Evolutionary conservation across 2,113 vertebrate genomes (phyloP), one percentile per base, ranked within the genome.

Genomic region (Dromaius novaehollandiae): DNA sequence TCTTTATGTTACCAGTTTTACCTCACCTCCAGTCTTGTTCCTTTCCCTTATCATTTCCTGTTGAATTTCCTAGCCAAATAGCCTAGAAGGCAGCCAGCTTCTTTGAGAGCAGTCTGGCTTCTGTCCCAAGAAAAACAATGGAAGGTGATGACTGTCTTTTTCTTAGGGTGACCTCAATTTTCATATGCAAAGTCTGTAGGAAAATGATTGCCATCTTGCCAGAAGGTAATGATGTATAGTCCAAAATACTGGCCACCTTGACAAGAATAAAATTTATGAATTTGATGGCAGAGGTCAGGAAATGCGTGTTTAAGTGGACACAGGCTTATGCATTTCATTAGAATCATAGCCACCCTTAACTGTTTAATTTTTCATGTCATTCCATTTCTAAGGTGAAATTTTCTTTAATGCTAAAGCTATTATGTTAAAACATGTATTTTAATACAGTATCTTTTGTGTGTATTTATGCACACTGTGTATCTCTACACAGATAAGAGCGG

Each of bases 21-120:
- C 58, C 34, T 77, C 48, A 51, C 32, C 61, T 96, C 28, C 38
- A 48, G 36, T 92, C 32, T 40, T 83, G 40, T 86, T 94, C 53
- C 36, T 8, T 85, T 88, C 60, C 53, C 71, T 74, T 95, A 88
- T 89, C 2, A n/a, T 88, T 93, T 96, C 82, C 75, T 90, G 78
- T 88, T 93, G 82, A 79, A 76, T 80, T 80, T 95, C 75, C 68
- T 82, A 56, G 88, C 7, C 14, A 80, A 65, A 77, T 40, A 74
- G 48, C 46, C 64, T 32, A 88, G 44, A 90, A 88, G 44, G 75
- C 38, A 93, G 51, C 18, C n/a, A 65, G 38, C 25, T 77, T 73
- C 63, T 95, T 74, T 82, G n/a, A 97, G 28, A 90, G 38, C 48
- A 77, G 51, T 16, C 18, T 76, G 50, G 50, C 50, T 88, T 90